Conservation (phyloP, 1,140 invertebrate genomes). For the Uloborus diversus region DNA sequence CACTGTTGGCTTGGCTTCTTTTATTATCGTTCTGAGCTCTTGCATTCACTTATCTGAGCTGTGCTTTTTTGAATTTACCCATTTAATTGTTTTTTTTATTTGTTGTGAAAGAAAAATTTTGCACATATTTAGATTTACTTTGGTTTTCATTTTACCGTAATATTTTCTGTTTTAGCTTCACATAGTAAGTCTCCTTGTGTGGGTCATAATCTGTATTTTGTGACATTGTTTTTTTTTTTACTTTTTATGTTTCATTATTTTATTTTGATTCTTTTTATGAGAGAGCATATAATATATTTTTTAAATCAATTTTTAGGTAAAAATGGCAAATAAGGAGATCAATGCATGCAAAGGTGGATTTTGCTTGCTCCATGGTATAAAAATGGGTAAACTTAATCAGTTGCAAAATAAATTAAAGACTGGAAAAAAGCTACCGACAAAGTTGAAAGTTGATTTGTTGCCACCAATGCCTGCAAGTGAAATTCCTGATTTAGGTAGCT, state of each 20-base stretch:
- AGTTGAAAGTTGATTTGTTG: slow-evolving; percentile 7
- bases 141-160: no score
- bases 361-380: slow-evolving; percentile 10
- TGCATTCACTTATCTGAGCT: no score
- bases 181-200: no score
- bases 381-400: background rate
- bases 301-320: slow-evolving; percentile 4
- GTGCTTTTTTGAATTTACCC: no score
- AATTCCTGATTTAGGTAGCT: background rate
- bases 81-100: no score
- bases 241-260: no score
- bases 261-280: background rate
- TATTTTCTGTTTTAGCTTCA: no score
- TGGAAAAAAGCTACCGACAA: background rate
- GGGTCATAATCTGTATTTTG: no score
- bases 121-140: no score
- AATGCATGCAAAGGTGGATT: slow-evolving; percentile 35
- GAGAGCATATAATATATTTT: background rate
- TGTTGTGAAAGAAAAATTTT: no score
- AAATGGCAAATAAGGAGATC: slow-evolving; percentile 5
- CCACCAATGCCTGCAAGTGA: background rate
- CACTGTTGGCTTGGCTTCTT: no score
- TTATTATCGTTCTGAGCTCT: no score
- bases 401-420: slow-evolving; percentile 26
- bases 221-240: background rate